These are phyloP conservation scores for Leptinotarsa undecemlineata DNA, from an alignment of 1,140 invertebrate species.

Conservation along the genomic window DNA sequence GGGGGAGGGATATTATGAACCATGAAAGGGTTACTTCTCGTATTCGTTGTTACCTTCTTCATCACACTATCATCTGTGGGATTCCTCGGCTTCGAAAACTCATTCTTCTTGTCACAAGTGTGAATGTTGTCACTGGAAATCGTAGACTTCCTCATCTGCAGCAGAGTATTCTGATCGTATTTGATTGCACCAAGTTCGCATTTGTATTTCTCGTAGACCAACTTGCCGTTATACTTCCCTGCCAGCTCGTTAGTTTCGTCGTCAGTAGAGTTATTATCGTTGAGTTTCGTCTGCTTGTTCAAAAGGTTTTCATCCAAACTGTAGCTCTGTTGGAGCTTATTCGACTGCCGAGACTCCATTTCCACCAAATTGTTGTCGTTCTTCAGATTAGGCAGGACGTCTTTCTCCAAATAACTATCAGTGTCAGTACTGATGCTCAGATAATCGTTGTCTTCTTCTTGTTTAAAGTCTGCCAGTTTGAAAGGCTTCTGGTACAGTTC, in stretches of 20 bases:
- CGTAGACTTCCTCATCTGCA: conserved; percentile 57
- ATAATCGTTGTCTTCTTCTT: conserved; percentile 46
- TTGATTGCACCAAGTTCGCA: conserved; percentile 56
- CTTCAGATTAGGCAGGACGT: conserved; percentile 44
- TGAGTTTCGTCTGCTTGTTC: conserved; percentile 31
- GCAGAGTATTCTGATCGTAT: conserved; percentile 58
- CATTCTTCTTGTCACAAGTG: conserved; percentile 33
- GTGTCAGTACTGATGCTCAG: conserved; percentile 50
- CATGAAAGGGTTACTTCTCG: conserved; percentile 57
- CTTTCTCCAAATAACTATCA: conserved; percentile 52
- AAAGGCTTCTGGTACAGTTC: conserved; percentile 31
- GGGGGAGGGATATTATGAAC: conserved; percentile 60
- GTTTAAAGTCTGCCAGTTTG: conserved; percentile 46
- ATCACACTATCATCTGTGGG: background rate
- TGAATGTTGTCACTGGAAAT: conserved; percentile 48
- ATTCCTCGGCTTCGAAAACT: conserved; percentile 37
- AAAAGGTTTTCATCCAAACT: conserved; percentile 33
- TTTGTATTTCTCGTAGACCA: conserved; percentile 55
- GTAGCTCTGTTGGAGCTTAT: conserved; percentile 9
- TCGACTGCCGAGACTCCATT: conserved; percentile 19
- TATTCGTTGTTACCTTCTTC: conserved; percentile 24
- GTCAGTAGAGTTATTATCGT: conserved; percentile 45
- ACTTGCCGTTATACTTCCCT: conserved; percentile 50
- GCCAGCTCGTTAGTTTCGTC: conserved; percentile 53
- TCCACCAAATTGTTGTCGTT: conserved; percentile 41